A percentile compares a stretch with the other conserved stretches of the same genome.
phyloP scores from a whole-genome alignment of 2,113 vertebrate species.

The Salvelinus fontinalis region DNA sequence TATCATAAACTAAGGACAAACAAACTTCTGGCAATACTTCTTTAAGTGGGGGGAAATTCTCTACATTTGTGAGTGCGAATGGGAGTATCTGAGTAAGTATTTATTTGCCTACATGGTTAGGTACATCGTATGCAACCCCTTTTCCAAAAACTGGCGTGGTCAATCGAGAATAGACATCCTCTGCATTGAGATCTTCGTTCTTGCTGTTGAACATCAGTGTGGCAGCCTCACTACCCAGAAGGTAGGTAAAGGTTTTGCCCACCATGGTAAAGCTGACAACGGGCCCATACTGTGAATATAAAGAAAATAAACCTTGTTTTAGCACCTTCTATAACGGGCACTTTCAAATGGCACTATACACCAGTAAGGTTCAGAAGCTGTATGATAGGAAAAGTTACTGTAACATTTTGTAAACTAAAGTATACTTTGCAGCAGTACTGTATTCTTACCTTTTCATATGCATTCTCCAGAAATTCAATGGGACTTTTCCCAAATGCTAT shows the following conservation, averaged over 20 bases:
- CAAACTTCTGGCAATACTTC: too few relatives aligned
- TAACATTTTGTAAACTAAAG: not conserved
- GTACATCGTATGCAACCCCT: slow-evolving; percentile 94
- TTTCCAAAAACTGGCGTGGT: slow-evolving; percentile 96
- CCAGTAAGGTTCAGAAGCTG: too few relatives aligned
- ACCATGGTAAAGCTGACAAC: slow-evolving; percentile 99
- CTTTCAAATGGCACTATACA: too few relatives aligned
- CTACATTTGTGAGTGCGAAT: too few relatives aligned
- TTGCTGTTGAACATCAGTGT: slow-evolving; percentile 94
- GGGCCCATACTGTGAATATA: slow-evolving; percentile 84
- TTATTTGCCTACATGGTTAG: slow-evolving; percentile 79
- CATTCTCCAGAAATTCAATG: slow-evolving; percentile 92
- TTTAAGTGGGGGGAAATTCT: too few relatives aligned
- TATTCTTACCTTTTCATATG: slow-evolving; percentile 87
- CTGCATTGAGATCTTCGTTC: slow-evolving; percentile 95
- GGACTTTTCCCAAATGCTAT: slow-evolving; percentile 92
- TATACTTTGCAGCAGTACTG: not conserved
- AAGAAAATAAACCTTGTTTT: too few relatives aligned
- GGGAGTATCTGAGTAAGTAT: too few relatives aligned
- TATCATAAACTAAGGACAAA: too few relatives aligned
- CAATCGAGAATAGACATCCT: slow-evolving; percentile 91
- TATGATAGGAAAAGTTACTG: too few relatives aligned
- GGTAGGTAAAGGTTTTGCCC: slow-evolving; percentile 94
- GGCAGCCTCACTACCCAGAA: slow-evolving; percentile 93
- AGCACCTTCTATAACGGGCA: too few relatives aligned